Conservation (phyloP, 2,797 vertebrate species). For the Paguma larvata region DNA sequence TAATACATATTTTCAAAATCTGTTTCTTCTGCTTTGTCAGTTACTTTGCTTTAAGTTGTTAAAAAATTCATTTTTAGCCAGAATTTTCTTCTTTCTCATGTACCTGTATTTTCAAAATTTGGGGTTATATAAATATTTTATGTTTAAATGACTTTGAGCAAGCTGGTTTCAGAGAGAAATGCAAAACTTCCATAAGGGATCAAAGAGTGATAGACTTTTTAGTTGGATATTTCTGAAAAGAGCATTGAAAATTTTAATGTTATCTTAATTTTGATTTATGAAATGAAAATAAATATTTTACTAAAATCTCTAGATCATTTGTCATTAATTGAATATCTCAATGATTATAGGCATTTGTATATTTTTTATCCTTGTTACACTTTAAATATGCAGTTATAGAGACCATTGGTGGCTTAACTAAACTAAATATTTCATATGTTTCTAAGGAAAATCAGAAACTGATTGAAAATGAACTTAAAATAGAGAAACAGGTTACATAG, state of each 20-base stretch:
- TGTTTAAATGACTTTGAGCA: constrained; percentile 43
- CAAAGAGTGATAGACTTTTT: neutral
- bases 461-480: constrained; percentile 50
- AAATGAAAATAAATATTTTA: neutral
- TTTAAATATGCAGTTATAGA: neutral
- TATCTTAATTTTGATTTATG: constrained; percentile 36
- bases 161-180: constrained; percentile 20
- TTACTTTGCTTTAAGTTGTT: constrained; percentile 35
- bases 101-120: constrained; percentile 31
- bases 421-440: neutral
- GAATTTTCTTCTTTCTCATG: neutral
- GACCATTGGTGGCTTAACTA: neutral
- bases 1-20: constrained; percentile 3
- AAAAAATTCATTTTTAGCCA: constrained; percentile 5
- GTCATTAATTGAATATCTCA: neutral
- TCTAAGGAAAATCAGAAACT: neutral
- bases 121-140: neutral
- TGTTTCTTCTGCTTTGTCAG: constrained; percentile 28
- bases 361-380: neutral
- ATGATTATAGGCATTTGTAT: neutral
- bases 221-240: neutral
- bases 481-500: neutral
- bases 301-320: neutral
- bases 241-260: neutral
- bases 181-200: neutral